Conservation (phyloP, 92 coral and sea anemone species). For the Actinostola sp. region DNA sequence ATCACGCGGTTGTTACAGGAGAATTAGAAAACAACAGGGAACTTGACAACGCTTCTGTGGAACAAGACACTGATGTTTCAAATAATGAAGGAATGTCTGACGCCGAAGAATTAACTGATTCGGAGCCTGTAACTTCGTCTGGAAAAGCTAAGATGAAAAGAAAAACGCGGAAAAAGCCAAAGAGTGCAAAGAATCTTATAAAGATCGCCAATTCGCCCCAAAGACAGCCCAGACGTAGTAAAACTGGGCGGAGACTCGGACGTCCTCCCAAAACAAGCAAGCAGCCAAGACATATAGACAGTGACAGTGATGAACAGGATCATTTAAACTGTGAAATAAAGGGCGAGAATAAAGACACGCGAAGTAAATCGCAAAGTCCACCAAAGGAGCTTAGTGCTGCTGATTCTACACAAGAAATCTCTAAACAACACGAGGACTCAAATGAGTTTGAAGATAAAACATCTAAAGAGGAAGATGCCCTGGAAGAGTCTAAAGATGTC, state of each 20-base stretch:
- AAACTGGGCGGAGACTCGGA: conserved; percentile 62
- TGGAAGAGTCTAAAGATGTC: conserved; percentile 4
- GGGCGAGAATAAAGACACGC: conserved; percentile 14
- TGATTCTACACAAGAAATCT: neutral
- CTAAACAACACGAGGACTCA: conserved; percentile 2
- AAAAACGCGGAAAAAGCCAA: conserved; percentile 69
- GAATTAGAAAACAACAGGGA: conserved; percentile 53
- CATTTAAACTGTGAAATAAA: neutral
- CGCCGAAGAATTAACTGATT: conserved; percentile 82
- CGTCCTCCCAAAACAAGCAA: conserved; percentile 65
- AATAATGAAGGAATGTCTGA: conserved; percentile 87
- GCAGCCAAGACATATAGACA: conserved; percentile 33
- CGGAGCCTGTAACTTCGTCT: conserved; percentile 50
- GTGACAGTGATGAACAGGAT: conserved; percentile 62
- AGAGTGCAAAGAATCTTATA: conserved; percentile 43
- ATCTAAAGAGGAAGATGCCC: neutral
- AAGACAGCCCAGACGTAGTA: conserved; percentile 54
- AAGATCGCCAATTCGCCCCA: conserved; percentile 54
- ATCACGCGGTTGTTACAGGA: neutral
- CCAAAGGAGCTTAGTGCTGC: conserved; percentile 12
- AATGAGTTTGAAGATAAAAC: conserved; percentile 2
- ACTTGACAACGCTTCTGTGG: conserved; percentile 14
- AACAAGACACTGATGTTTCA: conserved; percentile 75
- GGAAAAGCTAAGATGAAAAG: conserved; percentile 70
- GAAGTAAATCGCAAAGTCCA: conserved; percentile 21